Evolutionary conservation across 2,888 invertebrate species (phyloP).

Genomic region (Lasioglossum morio): DNA sequence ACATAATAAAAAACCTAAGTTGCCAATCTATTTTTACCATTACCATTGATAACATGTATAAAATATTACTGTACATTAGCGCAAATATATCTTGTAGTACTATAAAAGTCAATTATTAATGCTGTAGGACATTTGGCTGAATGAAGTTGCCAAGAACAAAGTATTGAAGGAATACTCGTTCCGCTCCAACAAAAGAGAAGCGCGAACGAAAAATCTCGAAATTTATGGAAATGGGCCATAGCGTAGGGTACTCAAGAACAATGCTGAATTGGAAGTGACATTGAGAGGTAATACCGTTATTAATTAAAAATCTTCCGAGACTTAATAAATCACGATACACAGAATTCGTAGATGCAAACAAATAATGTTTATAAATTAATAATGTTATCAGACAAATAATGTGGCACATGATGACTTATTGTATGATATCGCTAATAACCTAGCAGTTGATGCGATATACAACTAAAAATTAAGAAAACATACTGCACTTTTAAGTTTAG

Average conservation of each 20-base stretch:
- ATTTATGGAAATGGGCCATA: neutral
- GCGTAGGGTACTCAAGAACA: neutral
- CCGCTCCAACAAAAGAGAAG: slow-evolving; percentile 45
- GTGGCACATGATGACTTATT: too few species aligned
- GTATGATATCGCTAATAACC: too few species aligned
- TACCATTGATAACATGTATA: neutral
- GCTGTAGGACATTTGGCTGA: neutral
- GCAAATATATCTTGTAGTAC: neutral
- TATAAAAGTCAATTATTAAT: neutral
- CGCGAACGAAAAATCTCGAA: slow-evolving; percentile 19
- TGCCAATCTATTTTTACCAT: too few species aligned
- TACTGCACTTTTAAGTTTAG: too few species aligned
- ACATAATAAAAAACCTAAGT: too few species aligned
- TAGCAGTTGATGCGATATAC: too few species aligned
- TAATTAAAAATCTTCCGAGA: neutral
- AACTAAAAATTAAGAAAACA: too few species aligned
- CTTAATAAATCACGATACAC: neutral
- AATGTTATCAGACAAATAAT: too few species aligned
- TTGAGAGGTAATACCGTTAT: neutral
- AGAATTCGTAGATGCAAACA: neutral
- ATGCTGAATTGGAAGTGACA: slow-evolving; percentile 8
- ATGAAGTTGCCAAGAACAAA: neutral
- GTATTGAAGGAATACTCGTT: neutral
- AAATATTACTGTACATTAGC: neutral
- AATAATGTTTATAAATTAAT: too few species aligned